These are phyloP conservation scores for Aphelinus atriplicis DNA, from an alignment of 1,140 invertebrate species.

Conservation along the genomic window DNA sequence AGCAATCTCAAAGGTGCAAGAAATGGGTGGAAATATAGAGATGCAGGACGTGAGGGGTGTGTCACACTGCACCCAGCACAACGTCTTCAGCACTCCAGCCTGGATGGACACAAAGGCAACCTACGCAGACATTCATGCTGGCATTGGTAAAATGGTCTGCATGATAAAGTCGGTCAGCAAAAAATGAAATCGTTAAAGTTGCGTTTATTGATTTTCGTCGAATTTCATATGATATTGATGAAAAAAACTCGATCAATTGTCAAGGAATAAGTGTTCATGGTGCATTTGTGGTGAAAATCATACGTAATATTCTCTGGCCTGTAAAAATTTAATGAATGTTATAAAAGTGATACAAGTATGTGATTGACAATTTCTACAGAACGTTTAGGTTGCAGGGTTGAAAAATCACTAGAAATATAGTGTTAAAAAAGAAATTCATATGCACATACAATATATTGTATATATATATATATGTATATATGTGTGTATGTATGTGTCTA, in stretches of 20 bases:
- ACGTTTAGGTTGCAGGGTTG: slow-evolving; percentile 7
- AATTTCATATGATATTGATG: no score
- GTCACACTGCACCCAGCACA: slow-evolving; percentile 65
- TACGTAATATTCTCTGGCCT: no score
- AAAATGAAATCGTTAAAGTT: no score
- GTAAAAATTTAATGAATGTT: no score
- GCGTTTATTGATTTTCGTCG: no score
- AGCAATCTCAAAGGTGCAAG: slow-evolving; percentile 64
- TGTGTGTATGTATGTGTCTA: no score
- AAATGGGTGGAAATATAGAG: slow-evolving; percentile 67
- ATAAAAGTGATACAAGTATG: no score
- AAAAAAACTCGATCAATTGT: no score
- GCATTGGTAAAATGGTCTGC: slow-evolving; percentile 67
- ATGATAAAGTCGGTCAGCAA: slow-evolving; percentile 33
- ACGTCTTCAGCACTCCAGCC: slow-evolving; percentile 71
- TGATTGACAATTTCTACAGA: no score
- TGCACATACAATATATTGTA: slow-evolving; percentile 16
- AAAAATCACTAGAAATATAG: slow-evolving; percentile 31
- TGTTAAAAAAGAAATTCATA: slow-evolving; percentile 26
- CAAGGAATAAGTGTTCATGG: no score
- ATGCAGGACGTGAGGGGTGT: slow-evolving; percentile 64
- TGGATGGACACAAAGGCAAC: slow-evolving; percentile 68
- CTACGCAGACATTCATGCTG: slow-evolving; percentile 67
- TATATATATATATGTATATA: no score
- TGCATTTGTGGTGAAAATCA: no score